A percentile compares a stretch with the other conserved stretches of the same genome.
These are phyloP conservation scores for Mesorhabditis belari DNA, from an alignment of 2,888 invertebrate species.

Conservation along the genomic window DNA sequence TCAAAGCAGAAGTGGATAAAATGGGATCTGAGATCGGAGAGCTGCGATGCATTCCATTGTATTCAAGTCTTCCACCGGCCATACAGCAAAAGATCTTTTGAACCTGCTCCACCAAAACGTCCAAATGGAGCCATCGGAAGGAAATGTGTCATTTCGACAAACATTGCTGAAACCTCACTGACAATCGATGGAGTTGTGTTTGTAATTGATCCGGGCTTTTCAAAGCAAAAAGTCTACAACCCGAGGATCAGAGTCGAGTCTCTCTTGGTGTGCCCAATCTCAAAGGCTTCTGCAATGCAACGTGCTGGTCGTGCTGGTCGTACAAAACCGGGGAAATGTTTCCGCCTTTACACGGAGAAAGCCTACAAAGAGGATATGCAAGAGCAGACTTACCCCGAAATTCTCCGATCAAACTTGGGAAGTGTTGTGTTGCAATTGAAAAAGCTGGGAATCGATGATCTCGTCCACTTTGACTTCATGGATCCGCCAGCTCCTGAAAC, in stretches of 20 bases:
- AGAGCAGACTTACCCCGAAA: conserved; percentile 94
- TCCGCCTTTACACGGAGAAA: no score
- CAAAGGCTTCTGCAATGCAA: conserved; percentile 97
- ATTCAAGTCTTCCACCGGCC: no score
- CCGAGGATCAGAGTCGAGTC: no score
- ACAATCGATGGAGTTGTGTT: conserved; percentile 98
- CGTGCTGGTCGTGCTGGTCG: conserved; percentile 93
- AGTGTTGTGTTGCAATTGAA: conserved; percentile 96
- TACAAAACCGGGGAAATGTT: conserved; percentile 87
- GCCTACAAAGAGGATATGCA: conserved; percentile 99
- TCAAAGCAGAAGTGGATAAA: conserved; percentile 89
- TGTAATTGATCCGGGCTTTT: no score
- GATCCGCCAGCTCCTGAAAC: conserved; percentile 99
- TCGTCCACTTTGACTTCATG: conserved; percentile 99
- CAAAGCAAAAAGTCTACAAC: no score
- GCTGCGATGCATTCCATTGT: no score
- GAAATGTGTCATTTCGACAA: conserved; percentile 80
- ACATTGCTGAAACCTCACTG: conserved; percentile 96
- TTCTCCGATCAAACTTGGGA: conserved; percentile 81
- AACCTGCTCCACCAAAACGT: conserved; percentile 84
- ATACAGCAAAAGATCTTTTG: no score
- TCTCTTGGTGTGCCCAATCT: conserved; percentile 91
- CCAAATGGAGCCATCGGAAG: conserved; percentile 79
- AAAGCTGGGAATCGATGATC: conserved; percentile 94
- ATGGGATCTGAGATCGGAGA: conserved; percentile 83